Evolutionary conservation across 2,113 vertebrate species (phyloP).

Genomic region (Pollachius pollachius): DNA sequence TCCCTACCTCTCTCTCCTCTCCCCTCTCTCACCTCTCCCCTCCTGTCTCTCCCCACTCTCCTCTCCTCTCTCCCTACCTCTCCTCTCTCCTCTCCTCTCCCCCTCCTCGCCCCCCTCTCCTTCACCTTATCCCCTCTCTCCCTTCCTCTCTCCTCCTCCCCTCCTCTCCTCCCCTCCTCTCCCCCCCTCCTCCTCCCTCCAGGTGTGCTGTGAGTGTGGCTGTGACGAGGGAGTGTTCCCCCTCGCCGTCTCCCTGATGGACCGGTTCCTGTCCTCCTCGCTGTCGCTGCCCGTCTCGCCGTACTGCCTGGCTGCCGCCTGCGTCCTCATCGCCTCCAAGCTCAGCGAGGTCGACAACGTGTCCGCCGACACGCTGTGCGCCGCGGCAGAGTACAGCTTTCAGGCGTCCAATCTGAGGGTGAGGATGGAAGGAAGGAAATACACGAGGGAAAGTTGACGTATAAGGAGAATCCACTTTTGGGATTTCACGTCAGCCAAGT

Average conservation of each 20-base stretch:
- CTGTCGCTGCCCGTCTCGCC: constrained; percentile 61
- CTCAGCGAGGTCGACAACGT: constrained; percentile 70
- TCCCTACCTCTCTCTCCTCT: neutral
- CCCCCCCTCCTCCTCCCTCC: neutral
- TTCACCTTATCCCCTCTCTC: no score
- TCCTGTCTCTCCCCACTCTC: no score
- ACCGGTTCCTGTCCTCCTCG: constrained; percentile 69
- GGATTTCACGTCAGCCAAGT: no score
- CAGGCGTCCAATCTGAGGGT: constrained; percentile 65
- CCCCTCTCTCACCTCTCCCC: neutral
- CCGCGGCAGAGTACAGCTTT: constrained; percentile 70
- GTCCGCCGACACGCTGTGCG: constrained; percentile 64
- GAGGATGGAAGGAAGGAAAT: constrained; percentile 22
- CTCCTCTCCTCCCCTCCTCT: no score
- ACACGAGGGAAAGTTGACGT: no score
- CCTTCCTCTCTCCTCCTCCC: no score
- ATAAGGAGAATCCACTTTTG: no score
- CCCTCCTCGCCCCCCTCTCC: neutral
- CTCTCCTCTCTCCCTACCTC: neutral
- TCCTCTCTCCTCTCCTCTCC: neutral
- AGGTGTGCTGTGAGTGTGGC: constrained; percentile 76
- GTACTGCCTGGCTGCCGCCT: constrained; percentile 69
- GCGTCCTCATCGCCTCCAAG: constrained; percentile 78
- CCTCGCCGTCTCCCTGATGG: constrained; percentile 73
- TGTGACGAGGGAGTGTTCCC: constrained; percentile 77